phyloP scores from a whole-genome alignment of 2,113 vertebrate species.

The Oceanodroma tethys region DNA sequence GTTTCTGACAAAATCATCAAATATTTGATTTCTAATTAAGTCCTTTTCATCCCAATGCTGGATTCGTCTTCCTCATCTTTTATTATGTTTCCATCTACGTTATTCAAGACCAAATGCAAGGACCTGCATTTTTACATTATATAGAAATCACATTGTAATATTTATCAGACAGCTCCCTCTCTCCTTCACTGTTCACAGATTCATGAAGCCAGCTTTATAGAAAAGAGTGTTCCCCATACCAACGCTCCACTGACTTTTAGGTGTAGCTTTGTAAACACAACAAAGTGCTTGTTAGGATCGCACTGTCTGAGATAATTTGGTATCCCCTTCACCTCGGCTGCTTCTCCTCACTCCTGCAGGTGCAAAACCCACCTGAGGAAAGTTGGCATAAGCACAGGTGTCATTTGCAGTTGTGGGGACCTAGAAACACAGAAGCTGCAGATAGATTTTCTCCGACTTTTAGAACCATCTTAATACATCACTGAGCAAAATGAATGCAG shows the following conservation, averaged over 20 bases:
- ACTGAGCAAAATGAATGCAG: fast-evolving
- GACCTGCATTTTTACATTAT: neutral
- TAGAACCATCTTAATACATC: neutral
- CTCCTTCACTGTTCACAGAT: neutral
- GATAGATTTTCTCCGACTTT: neutral
- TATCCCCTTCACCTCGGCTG: neutral
- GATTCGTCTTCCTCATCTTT: neutral
- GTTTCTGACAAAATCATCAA: neutral
- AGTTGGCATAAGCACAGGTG: neutral
- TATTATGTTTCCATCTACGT: neutral
- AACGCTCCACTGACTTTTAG: neutral
- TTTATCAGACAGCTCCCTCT: neutral
- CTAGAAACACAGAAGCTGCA: neutral
- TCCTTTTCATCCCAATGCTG: neutral
- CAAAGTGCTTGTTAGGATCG: neutral
- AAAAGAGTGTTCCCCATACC: neutral
- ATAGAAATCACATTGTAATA: neutral
- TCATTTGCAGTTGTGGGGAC: neutral
- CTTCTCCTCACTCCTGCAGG: fast-evolving
- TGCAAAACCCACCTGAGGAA: neutral
- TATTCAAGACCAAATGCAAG: neutral
- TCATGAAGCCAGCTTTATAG: neutral
- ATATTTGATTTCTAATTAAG: constrained; percentile 31
- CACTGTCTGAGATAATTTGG: neutral
- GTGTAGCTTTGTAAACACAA: too few species aligned